phyloP scores from a whole-genome alignment of 1,140 invertebrate genomes.

The Neodiprion fabricii region DNA sequence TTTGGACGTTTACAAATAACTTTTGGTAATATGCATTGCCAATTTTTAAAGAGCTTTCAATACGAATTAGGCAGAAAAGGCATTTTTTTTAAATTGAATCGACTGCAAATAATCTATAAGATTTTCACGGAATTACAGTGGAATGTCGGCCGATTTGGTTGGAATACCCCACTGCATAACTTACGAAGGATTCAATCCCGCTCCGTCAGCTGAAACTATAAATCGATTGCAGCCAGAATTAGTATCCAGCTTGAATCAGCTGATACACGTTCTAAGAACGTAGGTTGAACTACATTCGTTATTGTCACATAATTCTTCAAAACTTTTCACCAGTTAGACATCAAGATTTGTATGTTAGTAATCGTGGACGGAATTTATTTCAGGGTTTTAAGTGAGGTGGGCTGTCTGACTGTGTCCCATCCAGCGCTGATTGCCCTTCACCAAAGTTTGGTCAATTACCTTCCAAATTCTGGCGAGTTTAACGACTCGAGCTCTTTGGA shows the following conservation, averaged over 20 bases:
- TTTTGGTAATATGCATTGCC: conserved; percentile 35
- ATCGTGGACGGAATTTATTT: background rate
- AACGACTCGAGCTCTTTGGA: conserved; percentile 39
- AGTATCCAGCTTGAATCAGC: conserved; percentile 37
- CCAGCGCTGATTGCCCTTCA: conserved; percentile 36
- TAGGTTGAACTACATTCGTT: conserved; percentile 31
- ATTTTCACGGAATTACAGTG: conserved; percentile 32
- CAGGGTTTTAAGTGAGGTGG: conserved; percentile 37
- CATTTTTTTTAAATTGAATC: too few species aligned
- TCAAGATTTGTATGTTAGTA: background rate
- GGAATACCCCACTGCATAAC: conserved; percentile 38
- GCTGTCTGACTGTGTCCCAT: conserved; percentile 29
- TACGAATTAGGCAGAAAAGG: too few species aligned
- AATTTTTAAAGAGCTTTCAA: too few species aligned
- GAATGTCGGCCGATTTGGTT: conserved; percentile 33
- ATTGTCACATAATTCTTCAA: background rate
- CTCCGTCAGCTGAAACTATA: conserved; percentile 24
- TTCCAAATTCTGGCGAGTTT: conserved; percentile 9
- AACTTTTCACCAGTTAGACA: conserved; percentile 6
- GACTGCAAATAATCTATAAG: too few species aligned
- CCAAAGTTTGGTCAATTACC: conserved; percentile 40
- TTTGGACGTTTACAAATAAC: conserved; percentile 45
- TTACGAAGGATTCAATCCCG: conserved; percentile 30
- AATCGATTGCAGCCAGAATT: conserved; percentile 38
- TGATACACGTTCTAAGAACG: conserved; percentile 42